Evolutionary conservation across 2,113 vertebrate genomes (phyloP), one percentile per base, ranked within the genome.

Genomic region (Calyptomena viridis): DNA sequence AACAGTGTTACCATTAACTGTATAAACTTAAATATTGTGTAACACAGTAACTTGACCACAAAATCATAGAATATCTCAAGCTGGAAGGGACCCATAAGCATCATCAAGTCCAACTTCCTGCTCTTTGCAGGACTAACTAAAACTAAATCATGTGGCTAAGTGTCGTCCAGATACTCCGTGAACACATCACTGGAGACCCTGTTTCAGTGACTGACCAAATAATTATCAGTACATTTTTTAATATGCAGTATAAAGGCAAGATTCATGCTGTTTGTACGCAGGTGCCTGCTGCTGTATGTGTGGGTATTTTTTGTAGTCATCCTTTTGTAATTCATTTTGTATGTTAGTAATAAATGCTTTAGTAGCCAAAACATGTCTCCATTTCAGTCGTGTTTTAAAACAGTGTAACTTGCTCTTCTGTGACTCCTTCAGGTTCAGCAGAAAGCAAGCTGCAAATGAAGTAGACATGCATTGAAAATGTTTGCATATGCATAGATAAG

Each of bases 311-410:
- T 58, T 92, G 25, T 90, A 87, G 94, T 60, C 7, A 44, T 73
- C 19, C 11, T 87, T 72, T 96, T 96, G 94, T 89, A 76, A 76
- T 75, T 60, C 8, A 33, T 81, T 84, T 91, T 96, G 90, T 95
- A 74, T 58, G 55, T 87, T 94, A 95, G 95, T 92, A 97, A 97
- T 97, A 97, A 97, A 97, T 91, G 93, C 94, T 97, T 96, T 40
- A 95, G 93, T 88, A 93, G 96, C 63, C 69, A 62, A 95, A 96
- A 94, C 92, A 79, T 93, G 95, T 96, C 84, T 97, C 94, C 33
- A 72, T 90, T 91, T 97, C 69, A 80, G 72, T 97, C 73, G 35
- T 91, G 69, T 96, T 90, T 77, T 77, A 85, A 94, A 84, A 35
- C 71, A 77, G 40, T 74, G 22, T 60, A 75, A 91, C 89, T 92